A percentile compares a stretch with the other conserved stretches of the same genome.
Conservation (phyloP, 2,797 vertebrate genomes). For the Molossus alvarezi region DNA sequence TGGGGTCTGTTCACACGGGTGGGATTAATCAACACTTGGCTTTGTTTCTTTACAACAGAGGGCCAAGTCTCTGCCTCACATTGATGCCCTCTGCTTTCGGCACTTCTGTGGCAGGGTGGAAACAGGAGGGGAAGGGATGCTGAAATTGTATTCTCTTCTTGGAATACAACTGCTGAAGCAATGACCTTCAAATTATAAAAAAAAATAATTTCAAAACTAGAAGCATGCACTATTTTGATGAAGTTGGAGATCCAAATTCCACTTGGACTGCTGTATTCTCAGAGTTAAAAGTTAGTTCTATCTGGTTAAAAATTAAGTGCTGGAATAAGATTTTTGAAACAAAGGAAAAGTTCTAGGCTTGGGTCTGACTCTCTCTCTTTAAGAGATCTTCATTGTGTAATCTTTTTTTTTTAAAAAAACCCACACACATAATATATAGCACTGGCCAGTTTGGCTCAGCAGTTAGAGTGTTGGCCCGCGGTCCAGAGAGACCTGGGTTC, state of each 20-base stretch:
- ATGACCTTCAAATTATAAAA: background rate
- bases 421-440: no score
- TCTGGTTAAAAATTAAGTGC: background rate
- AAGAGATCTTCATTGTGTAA: background rate
- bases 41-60: background rate
- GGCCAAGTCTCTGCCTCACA: background rate
- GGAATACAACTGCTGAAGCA: background rate
- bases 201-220: conserved; percentile 26
- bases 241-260: conserved; percentile 46
- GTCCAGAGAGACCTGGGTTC: no score
- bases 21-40: background rate
- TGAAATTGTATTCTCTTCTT: background rate
- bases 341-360: background rate
- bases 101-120: background rate
- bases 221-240: conserved; percentile 49
- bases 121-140: background rate
- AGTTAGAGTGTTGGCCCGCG: no score
- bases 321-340: conserved; percentile 22
- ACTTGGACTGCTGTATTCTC: background rate
- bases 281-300: conserved; percentile 5
- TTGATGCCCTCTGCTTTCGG: background rate
- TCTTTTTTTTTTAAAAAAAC: background rate
- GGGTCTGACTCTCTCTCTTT: background rate
- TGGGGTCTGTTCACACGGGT: background rate
- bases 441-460: no score